Conservation (phyloP, 1,140 invertebrate genomes). For the Vanessa tameamea region DNA sequence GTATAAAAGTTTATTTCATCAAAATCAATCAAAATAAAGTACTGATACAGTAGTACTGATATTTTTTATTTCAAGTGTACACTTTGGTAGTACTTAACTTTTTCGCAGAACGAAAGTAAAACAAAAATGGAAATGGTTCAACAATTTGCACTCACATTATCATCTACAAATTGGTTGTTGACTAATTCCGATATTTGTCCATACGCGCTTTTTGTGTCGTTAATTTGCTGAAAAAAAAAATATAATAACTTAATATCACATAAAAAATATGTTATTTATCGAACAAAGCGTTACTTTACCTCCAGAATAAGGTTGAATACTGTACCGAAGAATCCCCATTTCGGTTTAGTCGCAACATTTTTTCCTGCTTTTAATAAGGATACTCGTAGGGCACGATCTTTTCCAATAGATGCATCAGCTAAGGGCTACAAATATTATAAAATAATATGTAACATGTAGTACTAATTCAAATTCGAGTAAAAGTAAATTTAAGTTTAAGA, state of each 20-base stretch:
- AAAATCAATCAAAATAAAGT: no score
- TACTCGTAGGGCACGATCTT: constrained; percentile 63
- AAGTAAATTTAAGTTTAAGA: background rate
- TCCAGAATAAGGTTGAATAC: constrained; percentile 70
- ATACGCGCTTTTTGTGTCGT: constrained; percentile 79
- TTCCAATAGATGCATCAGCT: constrained; percentile 67
- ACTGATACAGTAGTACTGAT: no score
- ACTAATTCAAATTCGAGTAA: background rate
- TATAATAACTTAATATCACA: constrained; percentile 18
- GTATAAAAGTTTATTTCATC: no score
- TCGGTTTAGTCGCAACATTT: constrained; percentile 57
- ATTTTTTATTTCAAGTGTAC: no score
- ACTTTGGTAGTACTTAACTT: no score
- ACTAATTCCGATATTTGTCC: constrained; percentile 74
- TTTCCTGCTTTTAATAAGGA: constrained; percentile 54
- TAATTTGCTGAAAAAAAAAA: constrained; percentile 76
- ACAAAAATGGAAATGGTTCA: background rate
- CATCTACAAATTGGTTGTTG: constrained; percentile 69
- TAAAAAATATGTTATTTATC: background rate
- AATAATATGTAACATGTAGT: background rate
- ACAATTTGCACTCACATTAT: constrained; percentile 61
- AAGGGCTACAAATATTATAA: constrained; percentile 57
- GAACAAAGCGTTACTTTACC: constrained; percentile 44
- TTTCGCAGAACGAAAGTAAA: no score
- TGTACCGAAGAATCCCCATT: constrained; percentile 77